phyloP scores from a whole-genome alignment of 2,888 invertebrate species.

The Mythimna lalbum region DNA sequence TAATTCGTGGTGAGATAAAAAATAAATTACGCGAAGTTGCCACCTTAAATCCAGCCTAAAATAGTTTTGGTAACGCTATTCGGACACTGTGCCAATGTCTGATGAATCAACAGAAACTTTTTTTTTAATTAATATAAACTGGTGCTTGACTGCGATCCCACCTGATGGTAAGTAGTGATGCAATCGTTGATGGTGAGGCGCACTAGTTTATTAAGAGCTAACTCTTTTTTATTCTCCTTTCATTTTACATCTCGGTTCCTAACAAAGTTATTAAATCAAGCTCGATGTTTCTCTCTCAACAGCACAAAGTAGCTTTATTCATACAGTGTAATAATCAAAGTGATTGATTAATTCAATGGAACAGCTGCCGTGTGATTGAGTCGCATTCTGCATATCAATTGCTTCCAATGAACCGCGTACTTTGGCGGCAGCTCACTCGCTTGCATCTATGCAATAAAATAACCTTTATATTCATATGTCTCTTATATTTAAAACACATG shows the following conservation, averaged over 20 bases:
- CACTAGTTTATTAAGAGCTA: too few relatives aligned
- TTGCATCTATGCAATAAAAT: conserved; percentile 45
- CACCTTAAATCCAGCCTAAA: too few relatives aligned
- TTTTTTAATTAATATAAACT: too few relatives aligned
- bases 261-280: conserved; percentile 23
- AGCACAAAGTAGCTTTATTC: conserved; percentile 64
- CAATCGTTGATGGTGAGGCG: too few relatives aligned
- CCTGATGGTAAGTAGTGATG: too few relatives aligned
- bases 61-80: too few relatives aligned
- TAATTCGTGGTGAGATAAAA: too few relatives aligned
- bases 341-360: conserved; percentile 72
- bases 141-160: too few relatives aligned
- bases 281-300: conserved; percentile 23
- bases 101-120: too few relatives aligned
- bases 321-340: conserved; percentile 66
- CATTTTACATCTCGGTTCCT: background rate
- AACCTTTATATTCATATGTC: conserved; percentile 21
- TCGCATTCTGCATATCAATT: conserved; percentile 70
- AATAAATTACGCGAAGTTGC: too few relatives aligned
- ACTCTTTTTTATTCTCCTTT: too few relatives aligned
- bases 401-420: conserved; percentile 62
- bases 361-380: conserved; percentile 62
- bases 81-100: too few relatives aligned
- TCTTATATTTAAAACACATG: conserved; percentile 37
- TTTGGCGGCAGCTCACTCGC: conserved; percentile 59